These are phyloP conservation scores for Halichoerus grypus DNA, from an alignment of 2,113 vertebrate species.

Conservation along the genomic window DNA sequence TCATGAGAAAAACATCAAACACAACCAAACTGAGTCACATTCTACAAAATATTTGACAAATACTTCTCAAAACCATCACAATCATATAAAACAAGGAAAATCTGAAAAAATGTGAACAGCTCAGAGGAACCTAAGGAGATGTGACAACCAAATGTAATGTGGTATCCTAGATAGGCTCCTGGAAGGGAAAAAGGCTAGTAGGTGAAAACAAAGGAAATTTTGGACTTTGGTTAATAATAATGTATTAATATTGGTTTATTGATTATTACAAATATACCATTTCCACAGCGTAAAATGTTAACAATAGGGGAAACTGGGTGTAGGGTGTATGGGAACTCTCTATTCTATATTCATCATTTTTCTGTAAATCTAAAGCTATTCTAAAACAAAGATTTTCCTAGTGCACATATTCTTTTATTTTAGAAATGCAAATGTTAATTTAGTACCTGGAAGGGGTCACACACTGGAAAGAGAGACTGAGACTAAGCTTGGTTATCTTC, in stretches of 20 bases:
- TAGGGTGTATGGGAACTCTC: background rate
- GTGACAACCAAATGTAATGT: background rate
- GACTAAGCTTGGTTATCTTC: background rate
- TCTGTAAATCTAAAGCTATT: background rate
- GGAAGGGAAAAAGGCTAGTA: background rate
- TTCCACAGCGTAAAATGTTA: background rate
- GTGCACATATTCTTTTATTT: background rate
- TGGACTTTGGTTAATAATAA: background rate
- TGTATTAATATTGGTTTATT: background rate
- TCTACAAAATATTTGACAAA: background rate
- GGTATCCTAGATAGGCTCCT: background rate
- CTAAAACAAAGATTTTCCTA: background rate
- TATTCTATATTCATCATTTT: background rate
- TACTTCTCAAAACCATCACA: background rate
- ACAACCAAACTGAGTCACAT: background rate
- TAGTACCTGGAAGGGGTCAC: background rate
- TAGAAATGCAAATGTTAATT: constrained; percentile 6
- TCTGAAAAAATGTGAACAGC: background rate
- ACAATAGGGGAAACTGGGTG: too few species aligned
- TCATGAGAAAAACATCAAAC: background rate
- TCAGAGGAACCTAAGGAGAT: background rate
- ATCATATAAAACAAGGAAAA: background rate
- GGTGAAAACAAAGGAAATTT: background rate
- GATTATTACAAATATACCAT: background rate
- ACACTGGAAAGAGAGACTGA: background rate